phyloP scores from a whole-genome alignment of 1,140 invertebrate genomes.

The Ceratosolen solmsi region DNA sequence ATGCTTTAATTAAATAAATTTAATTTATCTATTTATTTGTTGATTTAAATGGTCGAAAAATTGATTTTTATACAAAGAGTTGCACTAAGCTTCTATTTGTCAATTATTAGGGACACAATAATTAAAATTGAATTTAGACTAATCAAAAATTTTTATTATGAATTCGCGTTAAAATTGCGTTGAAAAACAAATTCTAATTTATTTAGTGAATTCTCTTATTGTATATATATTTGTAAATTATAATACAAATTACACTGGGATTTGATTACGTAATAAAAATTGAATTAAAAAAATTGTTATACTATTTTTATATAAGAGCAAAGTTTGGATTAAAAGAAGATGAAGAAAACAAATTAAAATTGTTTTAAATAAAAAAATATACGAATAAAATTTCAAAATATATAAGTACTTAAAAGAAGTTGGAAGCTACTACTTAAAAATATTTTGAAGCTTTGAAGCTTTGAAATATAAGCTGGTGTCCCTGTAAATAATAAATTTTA shows the following conservation, averaged over 20 bases:
- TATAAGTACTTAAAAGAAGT: not conserved
- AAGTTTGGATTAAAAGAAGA: not conserved
- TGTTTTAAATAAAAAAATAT: conserved; percentile 13
- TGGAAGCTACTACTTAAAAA: not conserved
- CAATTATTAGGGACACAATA: too few species aligned
- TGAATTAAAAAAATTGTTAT: not conserved
- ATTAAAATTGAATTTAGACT: too few species aligned
- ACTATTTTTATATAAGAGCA: conserved; percentile 23
- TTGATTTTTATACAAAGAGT: too few species aligned
- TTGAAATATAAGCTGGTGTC: not conserved
- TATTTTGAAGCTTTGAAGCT: not conserved
- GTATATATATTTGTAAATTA: conserved; percentile 4
- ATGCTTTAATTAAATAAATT: too few species aligned
- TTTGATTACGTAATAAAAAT: not conserved
- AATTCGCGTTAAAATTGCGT: not conserved
- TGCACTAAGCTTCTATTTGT: too few species aligned
- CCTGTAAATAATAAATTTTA: conserved; percentile 21
- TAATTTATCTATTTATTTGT: too few species aligned
- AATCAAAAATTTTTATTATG: too few species aligned
- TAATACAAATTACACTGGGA: not conserved
- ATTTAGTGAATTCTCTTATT: not conserved
- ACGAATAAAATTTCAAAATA: not conserved
- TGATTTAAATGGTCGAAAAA: too few species aligned
- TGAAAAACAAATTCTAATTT: not conserved
- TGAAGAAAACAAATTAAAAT: not conserved